Evolutionary conservation across 2,113 vertebrate species (phyloP).

Genomic region (Brachypteracias leptosomus): DNA sequence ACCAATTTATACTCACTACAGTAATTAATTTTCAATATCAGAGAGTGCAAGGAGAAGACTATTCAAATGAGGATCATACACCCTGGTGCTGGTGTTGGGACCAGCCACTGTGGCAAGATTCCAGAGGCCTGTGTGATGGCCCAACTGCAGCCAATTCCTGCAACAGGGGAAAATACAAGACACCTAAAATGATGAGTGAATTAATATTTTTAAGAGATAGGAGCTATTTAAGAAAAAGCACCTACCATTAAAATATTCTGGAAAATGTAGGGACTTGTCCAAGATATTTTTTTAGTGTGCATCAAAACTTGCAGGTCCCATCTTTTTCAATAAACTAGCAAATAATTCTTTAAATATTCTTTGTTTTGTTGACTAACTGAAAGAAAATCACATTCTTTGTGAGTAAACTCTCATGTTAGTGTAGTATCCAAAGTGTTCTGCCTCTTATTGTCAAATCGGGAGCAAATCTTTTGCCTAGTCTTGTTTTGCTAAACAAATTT

Average conservation of each 20-base stretch:
- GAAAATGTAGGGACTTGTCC: neutral
- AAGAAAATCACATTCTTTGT: neutral
- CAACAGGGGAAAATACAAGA: neutral
- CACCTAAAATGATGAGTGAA: neutral
- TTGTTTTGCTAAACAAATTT: slow-evolving; percentile 6
- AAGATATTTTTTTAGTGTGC: neutral
- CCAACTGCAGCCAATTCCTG: neutral
- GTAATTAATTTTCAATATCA: neutral
- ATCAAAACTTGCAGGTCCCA: neutral
- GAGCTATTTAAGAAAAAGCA: neutral
- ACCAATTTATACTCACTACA: neutral
- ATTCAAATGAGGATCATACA: neutral
- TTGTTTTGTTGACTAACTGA: neutral
- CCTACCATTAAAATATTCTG: neutral
- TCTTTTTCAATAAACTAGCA: neutral
- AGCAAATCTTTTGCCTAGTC: neutral
- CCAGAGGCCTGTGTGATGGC: neutral
- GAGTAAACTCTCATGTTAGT: neutral
- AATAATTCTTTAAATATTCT: neutral
- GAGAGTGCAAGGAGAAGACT: neutral
- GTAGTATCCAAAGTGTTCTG: neutral
- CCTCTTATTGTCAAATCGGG: neutral
- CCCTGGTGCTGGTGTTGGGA: neutral
- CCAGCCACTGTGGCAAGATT: neutral
- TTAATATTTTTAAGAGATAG: neutral